Evolutionary conservation across 2,888 invertebrate species (phyloP).

Genomic region (Drosophila subsilvestris): DNA sequence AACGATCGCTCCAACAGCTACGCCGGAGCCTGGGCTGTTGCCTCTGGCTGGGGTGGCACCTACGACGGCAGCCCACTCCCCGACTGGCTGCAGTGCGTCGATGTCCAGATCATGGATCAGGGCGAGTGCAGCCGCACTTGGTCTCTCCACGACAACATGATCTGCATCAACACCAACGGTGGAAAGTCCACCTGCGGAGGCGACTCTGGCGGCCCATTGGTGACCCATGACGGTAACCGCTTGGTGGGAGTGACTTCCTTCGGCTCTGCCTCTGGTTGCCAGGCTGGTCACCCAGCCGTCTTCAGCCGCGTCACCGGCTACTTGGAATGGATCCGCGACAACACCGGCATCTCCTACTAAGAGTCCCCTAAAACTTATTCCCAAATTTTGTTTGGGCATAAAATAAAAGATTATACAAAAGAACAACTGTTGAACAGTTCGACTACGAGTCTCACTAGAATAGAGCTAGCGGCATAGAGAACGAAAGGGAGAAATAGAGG

Average conservation of each 20-base stretch:
- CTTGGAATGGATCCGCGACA: conserved; percentile 54
- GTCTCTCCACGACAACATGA: conserved; percentile 50
- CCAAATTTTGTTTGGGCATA: not conserved
- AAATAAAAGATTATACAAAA: conserved; percentile 5
- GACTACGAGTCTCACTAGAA: too few relatives aligned
- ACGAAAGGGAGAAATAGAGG: too few relatives aligned
- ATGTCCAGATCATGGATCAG: conserved; percentile 74
- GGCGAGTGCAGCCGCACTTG: conserved; percentile 82
- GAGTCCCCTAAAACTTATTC: not conserved
- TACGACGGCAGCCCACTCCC: conserved; percentile 75
- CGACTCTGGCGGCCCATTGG: conserved; percentile 84
- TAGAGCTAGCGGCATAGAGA: too few relatives aligned
- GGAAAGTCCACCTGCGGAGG: conserved; percentile 82
- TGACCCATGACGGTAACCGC: conserved; percentile 52
- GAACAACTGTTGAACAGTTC: not conserved
- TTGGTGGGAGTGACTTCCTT: conserved; percentile 71
- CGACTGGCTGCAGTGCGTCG: conserved; percentile 63
- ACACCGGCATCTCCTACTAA: conserved; percentile 54
- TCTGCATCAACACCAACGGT: conserved; percentile 60
- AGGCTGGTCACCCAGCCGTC: conserved; percentile 50
- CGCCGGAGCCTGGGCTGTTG: conserved; percentile 53
- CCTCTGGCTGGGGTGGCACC: conserved; percentile 73
- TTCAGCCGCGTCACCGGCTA: conserved; percentile 54
- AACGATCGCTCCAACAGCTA: conserved; percentile 51
- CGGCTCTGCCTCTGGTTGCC: conserved; percentile 62